Conservation (phyloP, 2,797 vertebrate genomes). For the Brotogeris chrysoptera region DNA sequence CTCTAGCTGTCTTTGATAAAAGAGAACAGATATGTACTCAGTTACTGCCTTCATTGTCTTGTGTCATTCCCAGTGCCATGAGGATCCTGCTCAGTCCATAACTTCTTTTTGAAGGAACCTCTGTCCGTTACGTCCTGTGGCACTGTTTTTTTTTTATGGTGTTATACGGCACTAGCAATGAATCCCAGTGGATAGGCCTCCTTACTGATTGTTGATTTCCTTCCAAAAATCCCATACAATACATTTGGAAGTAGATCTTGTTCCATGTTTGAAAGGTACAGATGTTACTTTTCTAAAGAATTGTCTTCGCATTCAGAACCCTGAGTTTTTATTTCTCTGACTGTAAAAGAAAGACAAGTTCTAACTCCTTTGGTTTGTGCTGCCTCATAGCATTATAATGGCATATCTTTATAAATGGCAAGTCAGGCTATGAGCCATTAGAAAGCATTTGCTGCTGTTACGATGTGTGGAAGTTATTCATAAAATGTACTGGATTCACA, state of each 20-base stretch:
- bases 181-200: background rate
- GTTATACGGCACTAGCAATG: background rate
- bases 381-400: background rate
- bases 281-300: background rate
- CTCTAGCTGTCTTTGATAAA: background rate
- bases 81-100: background rate
- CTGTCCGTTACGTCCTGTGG: background rate
- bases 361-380: background rate
- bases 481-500: background rate
- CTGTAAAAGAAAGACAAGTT: background rate
- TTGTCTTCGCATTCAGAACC: background rate
- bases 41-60: background rate
- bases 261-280: background rate
- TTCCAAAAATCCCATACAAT: background rate
- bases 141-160: background rate
- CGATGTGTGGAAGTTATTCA: background rate
- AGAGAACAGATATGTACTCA: fast-evolving
- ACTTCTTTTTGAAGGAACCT: background rate
- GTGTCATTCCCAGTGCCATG: background rate
- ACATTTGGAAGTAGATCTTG: background rate
- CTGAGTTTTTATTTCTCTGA: background rate
- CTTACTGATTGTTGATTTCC: background rate
- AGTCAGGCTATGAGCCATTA: background rate
- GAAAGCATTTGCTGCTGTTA: background rate
- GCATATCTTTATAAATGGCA: background rate